Conservation (phyloP, 2,113 vertebrate species). For the Lepus americanus region DNA sequence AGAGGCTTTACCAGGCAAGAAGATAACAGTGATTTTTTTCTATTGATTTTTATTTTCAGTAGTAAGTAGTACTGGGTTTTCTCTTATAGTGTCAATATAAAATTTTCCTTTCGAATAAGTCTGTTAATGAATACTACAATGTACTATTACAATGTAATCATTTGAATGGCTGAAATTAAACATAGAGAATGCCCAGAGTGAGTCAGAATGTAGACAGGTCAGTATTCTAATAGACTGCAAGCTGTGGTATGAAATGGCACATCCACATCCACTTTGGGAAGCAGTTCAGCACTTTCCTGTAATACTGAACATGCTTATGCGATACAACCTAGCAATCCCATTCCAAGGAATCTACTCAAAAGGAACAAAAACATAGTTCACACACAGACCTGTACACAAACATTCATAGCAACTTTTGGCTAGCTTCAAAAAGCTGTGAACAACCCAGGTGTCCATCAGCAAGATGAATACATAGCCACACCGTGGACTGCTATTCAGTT, state of each 20-base stretch:
- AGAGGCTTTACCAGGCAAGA: constrained; percentile 21
- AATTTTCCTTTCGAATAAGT: constrained; percentile 32
- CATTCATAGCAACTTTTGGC: not conserved
- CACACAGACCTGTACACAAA: not conserved
- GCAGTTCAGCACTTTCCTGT: not conserved
- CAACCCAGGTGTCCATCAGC: not conserved
- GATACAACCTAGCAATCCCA: not conserved
- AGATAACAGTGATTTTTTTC: constrained; percentile 25
- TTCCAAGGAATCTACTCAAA: not conserved
- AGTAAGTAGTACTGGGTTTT: constrained; percentile 1
- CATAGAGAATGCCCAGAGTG: not conserved
- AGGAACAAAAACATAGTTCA: constrained; percentile 18
- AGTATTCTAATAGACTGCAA: not conserved
- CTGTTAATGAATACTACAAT: not conserved
- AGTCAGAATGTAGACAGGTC: not conserved
- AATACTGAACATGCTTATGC: not conserved
- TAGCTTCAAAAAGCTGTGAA: constrained; percentile 16
- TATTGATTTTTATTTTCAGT: constrained; percentile 31
- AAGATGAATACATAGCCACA: not conserved
- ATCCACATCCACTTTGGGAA: not conserved
- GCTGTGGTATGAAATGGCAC: not conserved
- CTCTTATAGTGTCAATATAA: constrained; percentile 15
- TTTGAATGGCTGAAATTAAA: not conserved
- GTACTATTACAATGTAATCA: not conserved
- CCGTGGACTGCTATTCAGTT: not conserved